Evolutionary conservation across 2,797 vertebrate genomes (phyloP).

Genomic region (Platyrinchus mystaceus): DNA sequence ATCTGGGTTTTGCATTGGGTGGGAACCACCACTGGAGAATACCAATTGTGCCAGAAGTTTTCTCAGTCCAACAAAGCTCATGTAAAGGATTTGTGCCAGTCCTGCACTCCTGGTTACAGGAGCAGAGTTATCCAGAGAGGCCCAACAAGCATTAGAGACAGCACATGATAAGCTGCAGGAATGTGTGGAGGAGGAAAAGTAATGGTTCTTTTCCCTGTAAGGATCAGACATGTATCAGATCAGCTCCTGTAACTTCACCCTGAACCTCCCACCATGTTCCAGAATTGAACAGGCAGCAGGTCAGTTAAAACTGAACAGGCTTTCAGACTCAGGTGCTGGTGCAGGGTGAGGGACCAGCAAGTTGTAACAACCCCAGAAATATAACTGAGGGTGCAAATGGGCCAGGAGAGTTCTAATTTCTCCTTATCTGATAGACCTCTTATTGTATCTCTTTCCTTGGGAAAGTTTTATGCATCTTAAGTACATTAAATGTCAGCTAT

Average conservation of each 20-base stretch:
- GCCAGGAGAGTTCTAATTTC: background rate
- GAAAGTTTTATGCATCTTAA: background rate
- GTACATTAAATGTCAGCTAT: background rate
- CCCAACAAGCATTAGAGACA: background rate
- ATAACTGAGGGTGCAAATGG: background rate
- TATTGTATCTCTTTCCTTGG: background rate
- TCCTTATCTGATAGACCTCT: background rate
- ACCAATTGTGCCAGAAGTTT: background rate
- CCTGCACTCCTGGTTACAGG: background rate
- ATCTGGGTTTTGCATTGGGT: conserved; percentile 5
- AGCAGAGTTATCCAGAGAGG: background rate
- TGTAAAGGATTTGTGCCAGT: background rate
- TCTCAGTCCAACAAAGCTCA: background rate
- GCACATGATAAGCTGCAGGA: background rate
- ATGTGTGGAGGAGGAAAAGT: background rate
- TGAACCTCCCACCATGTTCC: background rate
- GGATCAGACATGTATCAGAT: background rate
- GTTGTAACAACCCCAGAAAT: background rate
- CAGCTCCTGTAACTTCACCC: background rate
- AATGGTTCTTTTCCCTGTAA: background rate
- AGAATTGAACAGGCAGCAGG: background rate
- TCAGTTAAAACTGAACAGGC: background rate
- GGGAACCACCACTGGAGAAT: background rate
- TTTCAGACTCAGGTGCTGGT: background rate
- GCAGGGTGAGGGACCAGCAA: background rate